Evolutionary conservation across 2,888 invertebrate genomes (phyloP), one percentile per base, ranked within the genome.

Genomic region (Scelioninae gen. 1): DNA sequence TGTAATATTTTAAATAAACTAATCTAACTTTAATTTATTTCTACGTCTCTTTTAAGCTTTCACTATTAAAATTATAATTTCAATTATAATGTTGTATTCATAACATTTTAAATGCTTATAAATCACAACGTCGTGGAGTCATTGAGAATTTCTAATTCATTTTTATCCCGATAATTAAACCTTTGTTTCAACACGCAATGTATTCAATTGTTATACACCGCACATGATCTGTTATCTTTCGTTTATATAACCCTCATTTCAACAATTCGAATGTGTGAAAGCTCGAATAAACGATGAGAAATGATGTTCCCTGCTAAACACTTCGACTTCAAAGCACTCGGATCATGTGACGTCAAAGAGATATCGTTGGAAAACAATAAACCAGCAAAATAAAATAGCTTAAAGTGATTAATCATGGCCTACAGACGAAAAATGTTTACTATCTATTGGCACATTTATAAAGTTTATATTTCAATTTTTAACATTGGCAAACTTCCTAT

Each of bases 111-210:
- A 55, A 62, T 58, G 60, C 58, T 58, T 66, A 71, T 79, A 72
- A 79, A 79, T 79, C 78, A 79, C 56, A 16, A n/a, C 53, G 1
- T 29, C 69, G 43, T 47, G 13, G 31, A 56, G 38, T 34, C 71
- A 40, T 56, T 31, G 31, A 71, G 49, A 63, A 79, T 79, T 79
- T 74, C 79, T 72, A 78, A 78, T 71, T 78, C 34, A 72, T 74
- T 74, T 80, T 72, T 80, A 68, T 55, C 40, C 0, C 0, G 55
- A 55, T 80, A 72, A 79, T 79, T 79, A 72, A 72, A 79, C 79
- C 79, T 72, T 72, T 72, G 79, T 72, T 72, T 72, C 72, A 72
- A 60, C 72, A 32, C 51, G 62, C 63, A 77, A 69, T 34, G 43
- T 58, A 66, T 79, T 69, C 66, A 60, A 74, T 72, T 72, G 72